Evolutionary conservation across 1,140 invertebrate species (phyloP).

Genomic region (Drosophila seguyi): DNA sequence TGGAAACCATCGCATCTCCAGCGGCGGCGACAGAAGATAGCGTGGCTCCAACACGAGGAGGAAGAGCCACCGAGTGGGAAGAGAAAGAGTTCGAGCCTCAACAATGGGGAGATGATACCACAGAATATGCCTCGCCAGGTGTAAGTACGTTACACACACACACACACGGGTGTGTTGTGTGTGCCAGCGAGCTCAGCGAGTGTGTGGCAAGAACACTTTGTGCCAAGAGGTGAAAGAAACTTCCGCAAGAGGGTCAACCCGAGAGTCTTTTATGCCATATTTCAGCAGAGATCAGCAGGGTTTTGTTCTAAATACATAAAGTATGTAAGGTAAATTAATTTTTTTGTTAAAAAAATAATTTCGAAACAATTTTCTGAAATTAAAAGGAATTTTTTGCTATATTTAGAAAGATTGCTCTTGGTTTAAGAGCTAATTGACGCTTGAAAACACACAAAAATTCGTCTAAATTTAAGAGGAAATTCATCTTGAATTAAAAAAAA

Average conservation of each 20-base stretch:
- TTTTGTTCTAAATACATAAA: neutral
- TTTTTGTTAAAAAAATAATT: too few species aligned
- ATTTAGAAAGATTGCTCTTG: too few species aligned
- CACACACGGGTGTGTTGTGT: slow-evolving; percentile 5
- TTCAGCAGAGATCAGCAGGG: neutral
- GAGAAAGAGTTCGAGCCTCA: slow-evolving; percentile 18
- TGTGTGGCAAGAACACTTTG: slow-evolving; percentile 33
- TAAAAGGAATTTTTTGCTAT: too few species aligned
- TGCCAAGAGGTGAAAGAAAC: slow-evolving; percentile 27
- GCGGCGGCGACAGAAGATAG: slow-evolving; percentile 33
- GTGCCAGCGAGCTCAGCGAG: neutral
- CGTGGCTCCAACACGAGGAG: slow-evolving; percentile 8
- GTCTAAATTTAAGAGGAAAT: too few species aligned
- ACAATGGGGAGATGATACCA: slow-evolving; percentile 70
- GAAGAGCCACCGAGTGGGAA: slow-evolving; percentile 12
- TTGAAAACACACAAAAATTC: too few species aligned
- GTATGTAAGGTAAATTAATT: too few species aligned
- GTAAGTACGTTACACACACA: slow-evolving; percentile 59
- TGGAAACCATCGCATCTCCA: slow-evolving; percentile 14
- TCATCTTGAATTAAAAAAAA: too few species aligned
- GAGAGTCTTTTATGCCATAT: neutral
- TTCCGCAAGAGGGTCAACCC: slow-evolving; percentile 24
- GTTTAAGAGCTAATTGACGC: too few species aligned
- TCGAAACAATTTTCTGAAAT: too few species aligned
- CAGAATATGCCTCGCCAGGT: slow-evolving; percentile 28